Evolutionary conservation across 2,113 vertebrate genomes (phyloP).

Genomic region (Ptilorrhoa leucosticta): DNA sequence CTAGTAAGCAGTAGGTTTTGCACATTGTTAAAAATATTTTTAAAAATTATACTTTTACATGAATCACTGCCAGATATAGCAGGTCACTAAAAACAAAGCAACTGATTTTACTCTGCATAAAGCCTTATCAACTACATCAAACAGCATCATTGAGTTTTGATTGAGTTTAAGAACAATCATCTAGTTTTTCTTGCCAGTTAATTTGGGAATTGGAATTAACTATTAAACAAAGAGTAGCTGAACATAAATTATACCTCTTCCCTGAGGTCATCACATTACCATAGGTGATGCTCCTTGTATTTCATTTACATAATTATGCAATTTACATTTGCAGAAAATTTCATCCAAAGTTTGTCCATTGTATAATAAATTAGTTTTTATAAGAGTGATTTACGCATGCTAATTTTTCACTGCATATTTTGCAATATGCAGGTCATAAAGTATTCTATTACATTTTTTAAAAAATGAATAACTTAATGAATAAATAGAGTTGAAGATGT

Average conservation of each 20-base stretch:
- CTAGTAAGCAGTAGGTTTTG: background rate
- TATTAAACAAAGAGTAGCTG: background rate
- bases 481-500: background rate
- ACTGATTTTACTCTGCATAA: background rate
- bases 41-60: background rate
- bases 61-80: background rate
- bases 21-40: background rate
- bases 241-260: background rate
- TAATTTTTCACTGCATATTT: background rate
- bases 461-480: background rate
- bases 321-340: background rate
- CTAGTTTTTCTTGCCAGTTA: background rate
- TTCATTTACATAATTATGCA: background rate
- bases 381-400: background rate
- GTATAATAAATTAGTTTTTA: background rate
- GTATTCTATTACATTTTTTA: background rate
- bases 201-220: background rate
- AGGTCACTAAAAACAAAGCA: background rate
- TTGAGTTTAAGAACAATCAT: background rate
- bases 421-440: background rate
- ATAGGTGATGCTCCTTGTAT: background rate
- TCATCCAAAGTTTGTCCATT: background rate
- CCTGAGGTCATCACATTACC: background rate
- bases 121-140: background rate
- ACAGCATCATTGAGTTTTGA: background rate